phyloP scores from a whole-genome alignment of 2,113 vertebrate genomes.

The Scytalopus superciliaris region DNA sequence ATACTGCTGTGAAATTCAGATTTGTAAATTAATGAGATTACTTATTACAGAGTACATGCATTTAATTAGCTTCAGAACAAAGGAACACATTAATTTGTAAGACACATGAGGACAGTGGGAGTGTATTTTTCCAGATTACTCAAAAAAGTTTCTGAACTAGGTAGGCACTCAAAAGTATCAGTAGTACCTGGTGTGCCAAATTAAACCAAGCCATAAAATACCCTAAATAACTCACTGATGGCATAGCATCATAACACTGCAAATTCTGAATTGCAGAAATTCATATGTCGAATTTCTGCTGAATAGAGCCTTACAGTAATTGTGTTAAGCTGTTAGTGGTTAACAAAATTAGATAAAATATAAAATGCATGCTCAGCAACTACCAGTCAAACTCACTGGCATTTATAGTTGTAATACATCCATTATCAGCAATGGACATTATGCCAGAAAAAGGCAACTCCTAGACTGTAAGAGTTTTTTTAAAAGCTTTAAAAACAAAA shows the following conservation, averaged over 20 bases:
- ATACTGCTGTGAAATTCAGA: constrained; percentile 16
- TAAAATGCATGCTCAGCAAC: constrained; percentile 73
- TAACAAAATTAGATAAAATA: constrained; percentile 73
- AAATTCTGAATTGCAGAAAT: constrained; percentile 31
- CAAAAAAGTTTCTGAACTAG: background rate
- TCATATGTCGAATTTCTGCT: constrained; percentile 69
- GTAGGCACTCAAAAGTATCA: background rate
- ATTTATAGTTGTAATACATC: constrained; percentile 33
- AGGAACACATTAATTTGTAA: constrained; percentile 10
- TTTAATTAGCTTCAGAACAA: constrained; percentile 50
- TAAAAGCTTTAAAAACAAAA: constrained; percentile 32
- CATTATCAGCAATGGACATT: constrained; percentile 61
- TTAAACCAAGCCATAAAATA: background rate
- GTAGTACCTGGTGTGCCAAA: background rate
- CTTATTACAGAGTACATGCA: constrained; percentile 47
- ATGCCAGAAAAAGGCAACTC: constrained; percentile 60
- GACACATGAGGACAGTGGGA: background rate
- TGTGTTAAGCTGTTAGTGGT: constrained; percentile 76
- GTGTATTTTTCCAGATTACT: background rate
- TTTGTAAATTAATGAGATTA: constrained; percentile 56
- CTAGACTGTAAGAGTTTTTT: constrained; percentile 26
- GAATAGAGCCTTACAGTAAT: constrained; percentile 80
- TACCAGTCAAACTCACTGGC: constrained; percentile 57
- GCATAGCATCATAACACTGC: background rate
- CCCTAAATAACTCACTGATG: background rate